Percentiles rank a stretch among this genome's conserved stretches.
Evolutionary conservation across 2,888 invertebrate species (phyloP).

Genomic region (Monopis laevigella): DNA sequence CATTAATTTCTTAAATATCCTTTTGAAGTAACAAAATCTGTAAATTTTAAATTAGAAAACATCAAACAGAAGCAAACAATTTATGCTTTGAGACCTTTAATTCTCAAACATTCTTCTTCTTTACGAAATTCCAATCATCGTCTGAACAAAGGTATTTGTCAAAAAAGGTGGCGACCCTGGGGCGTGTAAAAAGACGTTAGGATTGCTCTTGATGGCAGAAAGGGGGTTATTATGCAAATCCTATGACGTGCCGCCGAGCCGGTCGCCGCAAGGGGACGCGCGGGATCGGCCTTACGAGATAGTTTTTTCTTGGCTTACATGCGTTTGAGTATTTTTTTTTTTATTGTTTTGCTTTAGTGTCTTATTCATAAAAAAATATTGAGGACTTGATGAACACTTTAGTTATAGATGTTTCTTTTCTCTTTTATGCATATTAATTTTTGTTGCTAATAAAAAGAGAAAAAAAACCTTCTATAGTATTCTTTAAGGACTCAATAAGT

Average conservation of each 20-base stretch:
- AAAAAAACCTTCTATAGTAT: too few species aligned
- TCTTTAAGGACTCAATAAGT: too few species aligned
- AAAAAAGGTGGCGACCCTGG: constrained; percentile 31
- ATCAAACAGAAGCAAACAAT: constrained; percentile 10
- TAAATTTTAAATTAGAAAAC: constrained; percentile 11
- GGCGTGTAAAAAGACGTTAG: constrained; percentile 11
- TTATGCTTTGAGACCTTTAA: constrained; percentile 9
- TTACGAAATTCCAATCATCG: constrained; percentile 26
- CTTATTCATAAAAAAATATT: too few species aligned
- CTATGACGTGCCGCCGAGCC: constrained; percentile 26
- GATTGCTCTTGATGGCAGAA: constrained; percentile 3
- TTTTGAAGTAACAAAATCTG: constrained; percentile 3
- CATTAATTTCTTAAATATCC: too few species aligned
- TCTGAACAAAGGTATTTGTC: constrained; percentile 40
- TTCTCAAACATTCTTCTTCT: background rate
- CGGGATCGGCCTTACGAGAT: constrained; percentile 13
- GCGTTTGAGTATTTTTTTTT: too few species aligned
- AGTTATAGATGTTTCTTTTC: too few species aligned
- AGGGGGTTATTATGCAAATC: constrained; percentile 52
- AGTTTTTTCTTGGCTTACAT: constrained; percentile 1
- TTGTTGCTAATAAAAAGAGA: too few species aligned
- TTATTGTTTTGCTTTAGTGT: too few species aligned
- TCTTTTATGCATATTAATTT: too few species aligned
- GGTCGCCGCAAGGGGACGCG: constrained; percentile 23
- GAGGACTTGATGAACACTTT: too few species aligned